A percentile compares a stretch with the other conserved stretches of the same genome.
phyloP scores from a whole-genome alignment of 2,113 vertebrate species.

The Terrapene triunguis region DNA sequence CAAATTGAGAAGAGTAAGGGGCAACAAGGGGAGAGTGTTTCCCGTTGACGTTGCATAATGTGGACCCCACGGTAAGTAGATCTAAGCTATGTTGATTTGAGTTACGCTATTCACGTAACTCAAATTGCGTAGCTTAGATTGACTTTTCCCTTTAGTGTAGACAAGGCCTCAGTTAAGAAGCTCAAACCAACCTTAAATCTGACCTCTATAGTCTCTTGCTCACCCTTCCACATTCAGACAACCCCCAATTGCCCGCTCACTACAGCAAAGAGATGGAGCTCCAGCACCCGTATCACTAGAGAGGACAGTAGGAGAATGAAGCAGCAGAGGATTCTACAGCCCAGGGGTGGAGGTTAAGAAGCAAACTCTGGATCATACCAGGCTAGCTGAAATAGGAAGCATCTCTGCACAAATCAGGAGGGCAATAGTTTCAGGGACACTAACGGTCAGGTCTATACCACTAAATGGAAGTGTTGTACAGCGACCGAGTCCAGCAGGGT shows the following conservation, averaged over 20 bases:
- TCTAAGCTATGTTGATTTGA: too few species aligned
- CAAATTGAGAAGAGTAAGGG: too few species aligned
- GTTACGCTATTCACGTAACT: too few species aligned
- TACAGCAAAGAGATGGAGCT: neutral
- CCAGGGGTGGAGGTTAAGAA: neutral
- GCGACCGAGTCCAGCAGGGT: neutral
- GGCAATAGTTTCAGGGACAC: neutral
- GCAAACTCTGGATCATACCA: neutral
- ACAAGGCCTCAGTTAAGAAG: neutral
- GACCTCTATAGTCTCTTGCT: neutral
- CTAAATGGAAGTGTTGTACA: neutral
- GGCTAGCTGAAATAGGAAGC: neutral
- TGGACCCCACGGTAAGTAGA: too few species aligned
- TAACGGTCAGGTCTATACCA: neutral
- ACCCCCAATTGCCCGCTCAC: neutral
- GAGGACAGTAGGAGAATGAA: neutral
- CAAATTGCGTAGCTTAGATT: too few species aligned
- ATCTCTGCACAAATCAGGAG: neutral
- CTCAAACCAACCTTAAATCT: neutral
- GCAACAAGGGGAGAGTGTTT: too few species aligned
- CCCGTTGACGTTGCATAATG: too few species aligned
- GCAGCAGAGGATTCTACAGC: neutral
- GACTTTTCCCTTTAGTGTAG: too few species aligned
- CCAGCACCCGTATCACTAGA: neutral
- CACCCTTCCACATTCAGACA: neutral